Percentiles rank a stretch among this genome's conserved stretches.
phyloP scores from a whole-genome alignment of 2,888 invertebrate genomes.

The Encarsia formosa region DNA sequence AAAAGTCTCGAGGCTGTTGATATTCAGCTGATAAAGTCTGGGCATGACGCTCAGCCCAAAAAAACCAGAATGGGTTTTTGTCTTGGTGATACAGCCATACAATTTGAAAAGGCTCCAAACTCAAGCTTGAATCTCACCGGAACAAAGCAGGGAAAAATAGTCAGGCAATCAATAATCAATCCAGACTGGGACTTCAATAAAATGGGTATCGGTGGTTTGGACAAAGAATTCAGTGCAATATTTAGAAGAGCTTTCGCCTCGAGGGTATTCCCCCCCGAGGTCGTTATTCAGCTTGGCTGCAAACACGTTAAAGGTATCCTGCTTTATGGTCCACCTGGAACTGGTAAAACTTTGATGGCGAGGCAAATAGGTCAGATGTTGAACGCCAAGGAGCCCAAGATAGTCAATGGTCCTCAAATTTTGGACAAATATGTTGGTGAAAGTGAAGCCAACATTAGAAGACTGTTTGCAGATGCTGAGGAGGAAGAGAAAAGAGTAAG shows the following conservation, averaged over 20 bases:
- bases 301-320: slow-evolving; percentile 98
- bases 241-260: slow-evolving; percentile 98
- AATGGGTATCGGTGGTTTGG: slow-evolving; percentile 99
- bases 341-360: slow-evolving; percentile 99
- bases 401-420: slow-evolving; percentile 98
- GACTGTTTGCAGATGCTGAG: slow-evolving; percentile 97
- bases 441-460: slow-evolving; percentile 94
- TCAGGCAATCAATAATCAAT: slow-evolving; percentile 89
- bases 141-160: slow-evolving; percentile 75
- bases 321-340: slow-evolving; percentile 95
- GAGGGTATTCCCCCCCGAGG: slow-evolving; percentile 94
- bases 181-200: slow-evolving; percentile 99
- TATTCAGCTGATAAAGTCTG: slow-evolving; percentile 70
- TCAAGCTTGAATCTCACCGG: slow-evolving; percentile 88
- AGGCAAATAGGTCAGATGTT: slow-evolving; percentile 98
- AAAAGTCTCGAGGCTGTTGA: slow-evolving; percentile 88
- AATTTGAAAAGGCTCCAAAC: slow-evolving; percentile 92
- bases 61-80: slow-evolving; percentile 78
- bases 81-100: slow-evolving; percentile 79
- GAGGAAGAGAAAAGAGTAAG: slow-evolving; percentile 91
- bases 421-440: slow-evolving; percentile 99
- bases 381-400: slow-evolving; percentile 97
- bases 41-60: slow-evolving; percentile 69
- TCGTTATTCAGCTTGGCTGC: slow-evolving; percentile 93
- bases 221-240: slow-evolving; percentile 96